These are phyloP conservation scores for Euura saliciscinereae DNA, from an alignment of 1,140 invertebrate genomes.

Conservation along the genomic window DNA sequence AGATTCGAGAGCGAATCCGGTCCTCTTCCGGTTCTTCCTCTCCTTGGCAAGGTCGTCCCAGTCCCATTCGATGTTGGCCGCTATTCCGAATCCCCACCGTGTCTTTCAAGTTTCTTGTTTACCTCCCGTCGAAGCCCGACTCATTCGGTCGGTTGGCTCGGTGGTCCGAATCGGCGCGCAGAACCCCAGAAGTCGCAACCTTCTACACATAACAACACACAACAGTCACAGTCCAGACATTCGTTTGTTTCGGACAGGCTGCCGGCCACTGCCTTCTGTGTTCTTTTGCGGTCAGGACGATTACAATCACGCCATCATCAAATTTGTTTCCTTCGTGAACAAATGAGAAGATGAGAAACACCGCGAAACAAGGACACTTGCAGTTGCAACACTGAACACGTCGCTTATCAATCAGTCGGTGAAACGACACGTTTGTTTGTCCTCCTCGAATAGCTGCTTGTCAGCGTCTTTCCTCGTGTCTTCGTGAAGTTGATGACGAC, in stretches of 20 bases:
- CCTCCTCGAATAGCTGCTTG: no score
- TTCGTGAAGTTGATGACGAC: no score
- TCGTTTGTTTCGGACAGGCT: not conserved
- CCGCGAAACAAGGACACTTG: no score
- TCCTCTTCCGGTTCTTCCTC: not conserved
- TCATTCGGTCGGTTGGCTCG: conserved; percentile 5
- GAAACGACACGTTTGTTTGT: no score
- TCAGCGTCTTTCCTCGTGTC: no score
- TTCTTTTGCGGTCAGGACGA: not conserved
- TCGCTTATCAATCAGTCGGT: no score
- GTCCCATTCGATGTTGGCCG: not conserved
- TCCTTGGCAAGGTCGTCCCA: conserved; percentile 23
- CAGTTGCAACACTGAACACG: no score
- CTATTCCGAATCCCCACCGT: conserved; percentile 12
- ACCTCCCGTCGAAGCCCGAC: conserved; percentile 15
- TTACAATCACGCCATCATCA: not conserved
- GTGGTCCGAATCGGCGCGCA: not conserved
- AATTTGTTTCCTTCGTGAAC: no score
- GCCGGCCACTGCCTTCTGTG: not conserved
- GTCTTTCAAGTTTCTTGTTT: conserved; percentile 34
- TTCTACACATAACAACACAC: not conserved
- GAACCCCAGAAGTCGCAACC: not conserved
- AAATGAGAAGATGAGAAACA: no score
- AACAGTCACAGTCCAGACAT: conserved; percentile 7
- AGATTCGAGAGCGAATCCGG: not conserved